A percentile compares a stretch with the other conserved stretches of the same genome.
Conservation (phyloP, 2,888 invertebrate genomes). For the Drosophila borealis region DNA sequence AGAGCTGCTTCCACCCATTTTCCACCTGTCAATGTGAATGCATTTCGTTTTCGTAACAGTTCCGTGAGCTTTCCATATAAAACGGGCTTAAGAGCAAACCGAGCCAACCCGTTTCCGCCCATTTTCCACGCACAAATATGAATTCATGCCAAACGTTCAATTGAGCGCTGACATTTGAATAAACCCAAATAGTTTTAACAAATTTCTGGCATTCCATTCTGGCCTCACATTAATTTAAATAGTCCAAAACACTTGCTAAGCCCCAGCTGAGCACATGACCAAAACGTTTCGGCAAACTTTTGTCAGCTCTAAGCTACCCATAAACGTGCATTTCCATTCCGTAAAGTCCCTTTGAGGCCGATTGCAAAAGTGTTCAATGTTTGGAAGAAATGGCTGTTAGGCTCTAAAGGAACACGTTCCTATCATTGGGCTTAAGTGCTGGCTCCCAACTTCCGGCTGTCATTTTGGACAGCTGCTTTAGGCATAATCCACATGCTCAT, state of each 20-base stretch:
- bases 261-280: not conserved
- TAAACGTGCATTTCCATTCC: slow-evolving; percentile 6
- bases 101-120: no score
- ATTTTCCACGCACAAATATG: no score
- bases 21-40: no score
- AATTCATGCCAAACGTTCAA: no score
- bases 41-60: no score
- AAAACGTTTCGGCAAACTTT: not conserved
- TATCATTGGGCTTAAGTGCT: slow-evolving; percentile 53
- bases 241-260: slow-evolving; percentile 5
- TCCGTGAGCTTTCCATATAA: no score
- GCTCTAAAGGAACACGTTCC: slow-evolving; percentile 32
- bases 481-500: slow-evolving; percentile 36
- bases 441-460: slow-evolving; percentile 18
- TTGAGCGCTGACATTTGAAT: no score
- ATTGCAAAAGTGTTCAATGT: slow-evolving; percentile 1
- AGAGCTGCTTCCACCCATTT: no score
- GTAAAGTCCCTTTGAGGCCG: slow-evolving; percentile 1
- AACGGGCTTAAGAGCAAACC: no score
- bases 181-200: not conserved
- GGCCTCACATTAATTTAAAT: slow-evolving; percentile 18
- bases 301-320: not conserved
- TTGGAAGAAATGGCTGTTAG: slow-evolving; percentile 7
- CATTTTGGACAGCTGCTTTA: slow-evolving; percentile 16
- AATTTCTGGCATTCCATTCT: not conserved